Percentiles rank a stretch among this genome's conserved stretches.
phyloP scores from a whole-genome alignment of 2,113 vertebrate species.

The Anser brachyrhynchus region DNA sequence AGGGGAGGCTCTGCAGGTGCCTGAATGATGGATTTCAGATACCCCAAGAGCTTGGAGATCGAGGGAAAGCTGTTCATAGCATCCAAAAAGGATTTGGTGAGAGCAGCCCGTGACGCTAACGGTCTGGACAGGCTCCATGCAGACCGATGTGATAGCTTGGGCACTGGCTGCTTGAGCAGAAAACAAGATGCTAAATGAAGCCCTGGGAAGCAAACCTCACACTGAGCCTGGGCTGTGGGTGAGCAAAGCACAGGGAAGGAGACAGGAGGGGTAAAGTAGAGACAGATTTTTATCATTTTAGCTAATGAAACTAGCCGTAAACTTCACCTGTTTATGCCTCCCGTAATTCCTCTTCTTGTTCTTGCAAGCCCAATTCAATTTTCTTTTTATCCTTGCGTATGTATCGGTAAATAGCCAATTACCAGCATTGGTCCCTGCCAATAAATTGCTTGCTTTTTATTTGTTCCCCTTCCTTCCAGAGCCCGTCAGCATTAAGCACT shows the following conservation, averaged over 20 bases:
- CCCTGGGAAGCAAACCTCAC: neutral
- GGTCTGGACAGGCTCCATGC: neutral
- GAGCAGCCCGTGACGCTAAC: accelerated
- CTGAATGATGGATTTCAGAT: neutral
- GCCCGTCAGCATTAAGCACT: neutral
- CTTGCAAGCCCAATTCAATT: conserved; percentile 8
- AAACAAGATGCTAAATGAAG: conserved; percentile 40
- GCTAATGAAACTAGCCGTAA: neutral
- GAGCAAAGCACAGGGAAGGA: neutral
- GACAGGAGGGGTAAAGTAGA: neutral
- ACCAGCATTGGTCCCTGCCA: neutral
- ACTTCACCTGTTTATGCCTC: neutral
- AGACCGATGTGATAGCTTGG: neutral
- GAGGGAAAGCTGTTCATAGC: accelerated
- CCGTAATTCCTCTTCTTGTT: conserved; percentile 8
- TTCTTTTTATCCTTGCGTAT: conserved; percentile 16
- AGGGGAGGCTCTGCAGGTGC: neutral
- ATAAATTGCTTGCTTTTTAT: conserved; percentile 4
- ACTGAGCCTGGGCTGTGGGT: neutral
- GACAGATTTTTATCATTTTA: neutral
- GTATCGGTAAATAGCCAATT: conserved; percentile 34
- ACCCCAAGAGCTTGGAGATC: neutral
- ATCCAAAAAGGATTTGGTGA: neutral
- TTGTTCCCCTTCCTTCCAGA: conserved; percentile 4
- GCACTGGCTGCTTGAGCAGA: conserved; percentile 4